Evolutionary conservation across 2,113 vertebrate species (phyloP).

Genomic region (Hypanus sabinus): DNA sequence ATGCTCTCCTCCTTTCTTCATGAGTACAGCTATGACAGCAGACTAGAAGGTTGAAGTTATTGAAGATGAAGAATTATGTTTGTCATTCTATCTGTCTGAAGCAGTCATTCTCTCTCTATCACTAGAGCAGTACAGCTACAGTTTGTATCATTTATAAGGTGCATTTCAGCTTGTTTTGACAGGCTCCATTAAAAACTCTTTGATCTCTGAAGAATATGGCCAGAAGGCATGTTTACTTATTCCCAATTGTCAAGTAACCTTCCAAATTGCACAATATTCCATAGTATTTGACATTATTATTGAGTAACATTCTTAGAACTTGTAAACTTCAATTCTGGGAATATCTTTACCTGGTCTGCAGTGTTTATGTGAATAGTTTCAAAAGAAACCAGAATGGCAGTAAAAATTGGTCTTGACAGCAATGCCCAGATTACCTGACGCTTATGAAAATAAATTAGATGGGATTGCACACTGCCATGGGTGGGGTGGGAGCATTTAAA

Average conservation of each 20-base stretch:
- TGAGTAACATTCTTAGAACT: background rate
- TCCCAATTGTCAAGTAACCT: background rate
- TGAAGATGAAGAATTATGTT: background rate
- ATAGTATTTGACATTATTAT: background rate
- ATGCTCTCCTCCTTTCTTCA: too few species aligned
- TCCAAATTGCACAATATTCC: background rate
- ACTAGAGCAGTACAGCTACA: background rate
- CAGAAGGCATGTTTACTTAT: background rate
- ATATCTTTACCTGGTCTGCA: too few species aligned
- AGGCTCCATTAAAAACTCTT: background rate
- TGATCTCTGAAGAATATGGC: background rate
- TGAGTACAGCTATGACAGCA: too few species aligned
- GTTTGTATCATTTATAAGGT: background rate
- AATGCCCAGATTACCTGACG: too few species aligned
- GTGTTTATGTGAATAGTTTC: background rate
- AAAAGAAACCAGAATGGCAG: too few species aligned
- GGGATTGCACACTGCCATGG: too few species aligned
- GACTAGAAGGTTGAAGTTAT: background rate
- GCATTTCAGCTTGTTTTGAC: background rate
- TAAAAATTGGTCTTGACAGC: too few species aligned
- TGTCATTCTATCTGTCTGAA: background rate
- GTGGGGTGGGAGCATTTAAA: too few species aligned
- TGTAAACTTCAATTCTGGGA: background rate
- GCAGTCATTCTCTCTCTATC: too few species aligned
- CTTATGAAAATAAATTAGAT: too few species aligned